phyloP scores from a whole-genome alignment of 1,140 invertebrate genomes.

The Globodera ellingtonae region DNA sequence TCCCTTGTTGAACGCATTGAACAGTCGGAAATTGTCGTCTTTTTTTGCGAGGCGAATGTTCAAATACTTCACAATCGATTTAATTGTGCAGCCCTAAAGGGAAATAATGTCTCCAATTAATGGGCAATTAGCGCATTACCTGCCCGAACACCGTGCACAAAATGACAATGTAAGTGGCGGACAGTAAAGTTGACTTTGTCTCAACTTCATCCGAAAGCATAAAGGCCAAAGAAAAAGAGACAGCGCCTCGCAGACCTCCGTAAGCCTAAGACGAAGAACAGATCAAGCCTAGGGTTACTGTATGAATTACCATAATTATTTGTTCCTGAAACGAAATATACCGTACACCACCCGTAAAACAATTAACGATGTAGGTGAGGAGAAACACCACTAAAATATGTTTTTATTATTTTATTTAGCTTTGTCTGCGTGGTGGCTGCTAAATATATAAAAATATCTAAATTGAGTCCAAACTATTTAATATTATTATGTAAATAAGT shows the following conservation, averaged over 20 bases:
- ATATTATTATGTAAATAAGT: slow-evolving; percentile 29
- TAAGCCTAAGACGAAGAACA: slow-evolving; percentile 72
- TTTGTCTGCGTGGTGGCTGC: too few species aligned
- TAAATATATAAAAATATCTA: slow-evolving; percentile 1
- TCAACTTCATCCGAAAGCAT: slow-evolving; percentile 76
- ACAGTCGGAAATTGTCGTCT: slow-evolving; percentile 60
- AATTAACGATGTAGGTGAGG: slow-evolving; percentile 37
- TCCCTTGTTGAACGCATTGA: slow-evolving; percentile 48
- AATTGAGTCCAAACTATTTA: background rate
- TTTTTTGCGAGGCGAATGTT: slow-evolving; percentile 80
- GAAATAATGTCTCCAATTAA: too few species aligned
- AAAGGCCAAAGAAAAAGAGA: slow-evolving; percentile 94
- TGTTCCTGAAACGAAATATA: slow-evolving; percentile 91
- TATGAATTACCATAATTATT: slow-evolving; percentile 81
- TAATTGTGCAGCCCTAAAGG: slow-evolving; percentile 82
- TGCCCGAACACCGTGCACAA: slow-evolving; percentile 97
- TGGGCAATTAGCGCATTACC: too few species aligned
- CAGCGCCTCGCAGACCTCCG: slow-evolving; percentile 91
- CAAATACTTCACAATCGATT: slow-evolving; percentile 80
- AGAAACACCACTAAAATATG: slow-evolving; percentile 29
- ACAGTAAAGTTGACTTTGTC: slow-evolving; percentile 81
- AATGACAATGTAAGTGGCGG: slow-evolving; percentile 94
- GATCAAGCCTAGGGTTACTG: background rate
- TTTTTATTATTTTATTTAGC: background rate
- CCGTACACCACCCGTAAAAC: slow-evolving; percentile 77